Evolutionary conservation across 2,888 invertebrate genomes (phyloP), one percentile per base, ranked within the genome.

Genomic region (Sclerodermus sp.): DNA sequence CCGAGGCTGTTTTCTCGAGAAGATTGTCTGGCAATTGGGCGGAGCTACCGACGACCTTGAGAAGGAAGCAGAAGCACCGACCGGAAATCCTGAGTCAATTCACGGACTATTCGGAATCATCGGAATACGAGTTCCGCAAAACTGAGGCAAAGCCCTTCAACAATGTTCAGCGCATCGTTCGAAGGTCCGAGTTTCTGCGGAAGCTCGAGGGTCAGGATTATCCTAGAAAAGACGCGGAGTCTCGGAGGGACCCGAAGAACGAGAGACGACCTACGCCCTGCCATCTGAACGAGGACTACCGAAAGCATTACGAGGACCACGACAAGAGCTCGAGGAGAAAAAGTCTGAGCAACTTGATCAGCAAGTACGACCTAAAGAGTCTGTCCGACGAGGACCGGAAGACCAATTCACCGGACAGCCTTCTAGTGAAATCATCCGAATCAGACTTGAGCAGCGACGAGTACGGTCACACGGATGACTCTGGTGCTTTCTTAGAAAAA

Each of bases 391-490:
- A 79, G 40, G 78, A 76, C 32, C 68, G 76, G 23, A 79, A 77
- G 51, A 78, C 75, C 2, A 77, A 76, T 53, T 79, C 76, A 2
- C 78, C 76, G 9, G 79, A 79, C 48, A 79, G 79, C 52, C 67
- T 79, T 1, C 57, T 79, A 43, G 73, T 79, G 1, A 76, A 76
- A 38, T 77, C 77, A 1, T 78, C 78, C 15, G 79, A 76, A 49
- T 77, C 78, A 1, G 76, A 74, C 2, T 59, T 74, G 36, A 74
- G 77, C 48, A 78, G 78, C 53, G 79, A 79, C 57, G 78, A 79
- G 29, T 69, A 84, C 83, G 74, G 86, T 79, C 63, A 85, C 85
- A 75, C 74, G 1, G 76, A 76, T 47, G 77, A 74, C 43, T 79
- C 78, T 1, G 76, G 73, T 2, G 77, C 76, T 4, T 73, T 73